A percentile compares a stretch with the other conserved stretches of the same genome.
Evolutionary conservation across 2,888 invertebrate genomes (phyloP).

Genomic region (Eristalinus aeneus): DNA sequence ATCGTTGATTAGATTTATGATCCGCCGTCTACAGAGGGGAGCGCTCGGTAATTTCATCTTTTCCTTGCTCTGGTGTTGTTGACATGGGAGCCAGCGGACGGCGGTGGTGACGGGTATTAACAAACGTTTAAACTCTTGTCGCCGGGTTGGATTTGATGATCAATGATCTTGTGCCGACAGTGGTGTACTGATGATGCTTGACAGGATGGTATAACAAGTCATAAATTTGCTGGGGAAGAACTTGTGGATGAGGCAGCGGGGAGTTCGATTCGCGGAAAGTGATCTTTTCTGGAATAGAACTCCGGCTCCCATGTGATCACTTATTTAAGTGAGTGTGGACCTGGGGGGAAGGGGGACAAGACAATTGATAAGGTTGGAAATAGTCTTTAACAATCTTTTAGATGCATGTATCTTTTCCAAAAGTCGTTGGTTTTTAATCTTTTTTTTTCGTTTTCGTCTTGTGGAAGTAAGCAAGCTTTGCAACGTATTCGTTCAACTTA

Average conservation of each 20-base stretch:
- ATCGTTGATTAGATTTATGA: constrained; percentile 65
- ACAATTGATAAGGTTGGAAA: too few relatives aligned
- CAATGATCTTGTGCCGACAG: constrained; percentile 65
- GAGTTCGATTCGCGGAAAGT: background rate
- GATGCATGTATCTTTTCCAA: too few relatives aligned
- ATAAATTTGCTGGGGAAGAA: constrained; percentile 28
- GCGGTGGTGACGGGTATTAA: constrained; percentile 58
- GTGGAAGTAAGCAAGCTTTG: too few relatives aligned
- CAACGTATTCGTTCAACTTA: too few relatives aligned
- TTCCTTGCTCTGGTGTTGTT: background rate
- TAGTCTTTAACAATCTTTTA: too few relatives aligned
- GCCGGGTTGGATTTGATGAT: constrained; percentile 51
- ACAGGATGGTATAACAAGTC: constrained; percentile 60
- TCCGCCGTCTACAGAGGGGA: constrained; percentile 3
- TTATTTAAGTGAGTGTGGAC: background rate
- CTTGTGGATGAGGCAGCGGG: background rate
- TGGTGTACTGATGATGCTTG: constrained; percentile 40
- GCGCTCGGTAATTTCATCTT: background rate
- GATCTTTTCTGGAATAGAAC: background rate
- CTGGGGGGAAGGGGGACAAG: too few relatives aligned
- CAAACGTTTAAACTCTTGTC: constrained; percentile 67
- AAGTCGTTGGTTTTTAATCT: too few relatives aligned
- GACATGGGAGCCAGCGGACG: constrained; percentile 9
- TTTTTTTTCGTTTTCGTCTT: too few relatives aligned
- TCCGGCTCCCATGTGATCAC: background rate